Evolutionary conservation across 2,113 vertebrate species (phyloP).

Genomic region (Himantopus leucocephalus): DNA sequence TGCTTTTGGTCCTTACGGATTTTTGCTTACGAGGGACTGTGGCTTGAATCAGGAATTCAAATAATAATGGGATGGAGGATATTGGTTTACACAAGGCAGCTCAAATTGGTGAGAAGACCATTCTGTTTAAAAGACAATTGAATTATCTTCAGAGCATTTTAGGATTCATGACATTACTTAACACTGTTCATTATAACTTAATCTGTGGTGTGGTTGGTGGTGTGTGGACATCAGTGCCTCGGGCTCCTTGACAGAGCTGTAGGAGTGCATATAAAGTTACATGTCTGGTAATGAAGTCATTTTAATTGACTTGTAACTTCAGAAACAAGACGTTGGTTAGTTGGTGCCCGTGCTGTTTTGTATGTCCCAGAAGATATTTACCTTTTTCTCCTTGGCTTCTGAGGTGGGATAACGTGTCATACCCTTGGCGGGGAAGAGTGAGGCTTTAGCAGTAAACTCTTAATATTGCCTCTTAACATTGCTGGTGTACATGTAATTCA

Average conservation of each 20-base stretch:
- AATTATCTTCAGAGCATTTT: not conserved
- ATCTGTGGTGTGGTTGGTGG: not conserved
- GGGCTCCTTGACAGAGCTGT: not conserved
- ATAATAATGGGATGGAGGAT: not conserved
- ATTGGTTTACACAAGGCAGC: not conserved
- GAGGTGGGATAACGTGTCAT: not conserved
- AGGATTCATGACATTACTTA: not conserved
- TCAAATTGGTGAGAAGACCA: not conserved
- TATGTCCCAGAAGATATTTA: not conserved
- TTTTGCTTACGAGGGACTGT: not conserved
- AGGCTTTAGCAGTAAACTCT: not conserved
- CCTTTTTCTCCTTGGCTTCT: not conserved
- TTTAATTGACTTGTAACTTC: not conserved
- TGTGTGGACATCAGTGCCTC: not conserved
- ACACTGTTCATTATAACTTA: not conserved
- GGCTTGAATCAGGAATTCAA: not conserved
- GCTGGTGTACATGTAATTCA: not conserved
- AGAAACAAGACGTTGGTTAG: not conserved
- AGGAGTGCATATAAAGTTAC: not conserved
- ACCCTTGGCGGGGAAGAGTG: rapidly evolving
- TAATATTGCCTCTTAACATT: not conserved
- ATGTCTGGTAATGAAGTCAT: not conserved
- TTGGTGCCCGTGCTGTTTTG: not conserved
- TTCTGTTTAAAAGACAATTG: not conserved
- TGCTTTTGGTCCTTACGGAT: not conserved